Evolutionary conservation across 92 coral and sea anemone species (phyloP).

Genomic region (Blastomussa wellsi): DNA sequence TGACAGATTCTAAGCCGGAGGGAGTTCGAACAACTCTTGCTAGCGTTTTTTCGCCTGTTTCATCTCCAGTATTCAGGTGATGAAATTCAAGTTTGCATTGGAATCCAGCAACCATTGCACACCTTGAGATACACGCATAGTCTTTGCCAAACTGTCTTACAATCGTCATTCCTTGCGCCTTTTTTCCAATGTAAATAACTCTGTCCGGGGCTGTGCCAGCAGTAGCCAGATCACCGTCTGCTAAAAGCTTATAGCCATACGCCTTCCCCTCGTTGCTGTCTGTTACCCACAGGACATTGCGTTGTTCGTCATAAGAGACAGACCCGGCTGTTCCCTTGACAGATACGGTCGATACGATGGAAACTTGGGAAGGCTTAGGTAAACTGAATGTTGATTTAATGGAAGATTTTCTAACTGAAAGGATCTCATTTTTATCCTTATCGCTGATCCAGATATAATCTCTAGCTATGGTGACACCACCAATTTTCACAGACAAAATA

Average conservation of each 20-base stretch:
- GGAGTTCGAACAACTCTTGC: slow-evolving; percentile 85
- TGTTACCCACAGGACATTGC: slow-evolving; percentile 68
- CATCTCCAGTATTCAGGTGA: slow-evolving; percentile 53
- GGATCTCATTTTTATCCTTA: slow-evolving; percentile 25
- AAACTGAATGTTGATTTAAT: slow-evolving; percentile 50
- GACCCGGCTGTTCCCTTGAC: slow-evolving; percentile 70
- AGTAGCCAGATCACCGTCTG: slow-evolving; percentile 51
- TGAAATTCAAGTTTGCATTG: slow-evolving; percentile 85
- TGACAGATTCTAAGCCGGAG: slow-evolving; percentile 80
- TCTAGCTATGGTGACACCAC: slow-evolving; percentile 67
- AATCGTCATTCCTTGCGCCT: slow-evolving; percentile 79
- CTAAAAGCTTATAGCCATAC: slow-evolving; percentile 64
- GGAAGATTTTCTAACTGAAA: slow-evolving; percentile 44
- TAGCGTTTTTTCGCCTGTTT: slow-evolving; percentile 39
- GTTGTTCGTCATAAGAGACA: slow-evolving; percentile 63
- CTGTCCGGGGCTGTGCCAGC: slow-evolving; percentile 25
- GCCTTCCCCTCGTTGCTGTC: slow-evolving; percentile 56
- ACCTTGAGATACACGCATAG: slow-evolving; percentile 75
- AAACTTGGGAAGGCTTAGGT: slow-evolving; percentile 45
- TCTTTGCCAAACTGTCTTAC: slow-evolving; percentile 65
- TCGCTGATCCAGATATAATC: slow-evolving; percentile 70
- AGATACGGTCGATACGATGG: slow-evolving; percentile 8
- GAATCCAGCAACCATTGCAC: slow-evolving; percentile 67
- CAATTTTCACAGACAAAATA: slow-evolving; percentile 55
- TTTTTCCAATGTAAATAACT: slow-evolving; percentile 55